Evolutionary conservation across 1,140 invertebrate species (phyloP), one percentile per base, ranked within the genome.

Genomic region (Himalopsyche phryganea): DNA sequence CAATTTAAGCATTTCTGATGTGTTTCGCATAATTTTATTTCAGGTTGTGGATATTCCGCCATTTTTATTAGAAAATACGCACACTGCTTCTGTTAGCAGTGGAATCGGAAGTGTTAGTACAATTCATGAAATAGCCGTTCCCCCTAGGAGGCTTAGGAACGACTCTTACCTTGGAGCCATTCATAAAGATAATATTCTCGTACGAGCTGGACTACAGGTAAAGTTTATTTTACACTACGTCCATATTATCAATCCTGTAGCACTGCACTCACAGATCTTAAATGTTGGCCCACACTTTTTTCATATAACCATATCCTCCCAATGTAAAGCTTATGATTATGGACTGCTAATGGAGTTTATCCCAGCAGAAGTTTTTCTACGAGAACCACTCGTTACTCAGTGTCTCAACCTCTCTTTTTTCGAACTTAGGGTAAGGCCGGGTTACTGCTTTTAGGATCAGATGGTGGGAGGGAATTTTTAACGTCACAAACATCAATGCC

Each of bases 121-220:
- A 49, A 74, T 73, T 54, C 72, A 73, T 1, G 74, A 79, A 33
- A 81, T 84, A 45, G 74, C 69, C 14, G 78, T 75, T 61, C 78
- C 84, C 40, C 76, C 81, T 41, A 81, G 83, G 33, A 77, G 88
- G n/a, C 73, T 91, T 20, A 80, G 89, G 56, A 91, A 89, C 53
- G 89, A 91, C 70, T 91, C 89, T 0, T 92, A 92, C 72, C 80
- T 92, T 18, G 89, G 89, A 10, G 87, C 88, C 15, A 86, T 90
- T 58, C 83, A 85, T 57, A 83, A 86, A 58, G 90, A 91, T 72
- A 90, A 89, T 74, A 74, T 87, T 47, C 81, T 87, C 63, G 85
- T 92, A 17, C 78, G 89, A 9, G 90, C 90, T 18, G 90, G 90
- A 17, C 73, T 90, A 51, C 89, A 85, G 78, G 82, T 84, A 40